These are phyloP conservation scores for Chloropsis cyanopogon DNA, from an alignment of 2,113 vertebrate genomes.

Conservation along the genomic window DNA sequence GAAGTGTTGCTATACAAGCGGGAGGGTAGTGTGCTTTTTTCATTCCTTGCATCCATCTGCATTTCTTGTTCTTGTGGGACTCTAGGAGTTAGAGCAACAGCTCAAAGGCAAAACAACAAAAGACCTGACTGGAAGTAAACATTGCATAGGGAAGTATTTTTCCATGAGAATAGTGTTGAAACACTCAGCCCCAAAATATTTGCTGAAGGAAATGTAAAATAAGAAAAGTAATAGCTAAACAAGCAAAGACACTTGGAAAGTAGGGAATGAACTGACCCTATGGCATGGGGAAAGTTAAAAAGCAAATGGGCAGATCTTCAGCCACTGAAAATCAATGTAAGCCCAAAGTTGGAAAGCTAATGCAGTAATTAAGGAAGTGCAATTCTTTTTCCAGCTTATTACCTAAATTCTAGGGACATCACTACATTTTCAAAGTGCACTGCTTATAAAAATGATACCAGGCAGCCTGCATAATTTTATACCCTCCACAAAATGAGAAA, in stretches of 20 bases:
- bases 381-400: neutral
- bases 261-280: neutral
- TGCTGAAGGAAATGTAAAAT: neutral
- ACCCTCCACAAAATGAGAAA: neutral
- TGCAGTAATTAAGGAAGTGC: neutral
- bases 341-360: neutral
- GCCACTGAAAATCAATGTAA: neutral
- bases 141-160: neutral
- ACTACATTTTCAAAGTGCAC: neutral
- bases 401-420: neutral
- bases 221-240: neutral
- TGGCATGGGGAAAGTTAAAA: neutral
- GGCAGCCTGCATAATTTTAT: neutral
- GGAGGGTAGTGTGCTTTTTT: fast-evolving
- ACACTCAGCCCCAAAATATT: neutral
- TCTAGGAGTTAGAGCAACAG: neutral
- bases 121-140: neutral
- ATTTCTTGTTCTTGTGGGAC: neutral
- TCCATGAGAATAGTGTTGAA: neutral
- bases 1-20: neutral
- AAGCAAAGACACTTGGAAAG: neutral
- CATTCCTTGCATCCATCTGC: neutral
- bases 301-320: neutral
- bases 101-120: slow-evolving; percentile 7
- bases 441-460: neutral